Percentiles rank a stretch among this genome's conserved stretches.
Evolutionary conservation across 2,888 invertebrate genomes (phyloP).

Genomic region (Tachina lurida): DNA sequence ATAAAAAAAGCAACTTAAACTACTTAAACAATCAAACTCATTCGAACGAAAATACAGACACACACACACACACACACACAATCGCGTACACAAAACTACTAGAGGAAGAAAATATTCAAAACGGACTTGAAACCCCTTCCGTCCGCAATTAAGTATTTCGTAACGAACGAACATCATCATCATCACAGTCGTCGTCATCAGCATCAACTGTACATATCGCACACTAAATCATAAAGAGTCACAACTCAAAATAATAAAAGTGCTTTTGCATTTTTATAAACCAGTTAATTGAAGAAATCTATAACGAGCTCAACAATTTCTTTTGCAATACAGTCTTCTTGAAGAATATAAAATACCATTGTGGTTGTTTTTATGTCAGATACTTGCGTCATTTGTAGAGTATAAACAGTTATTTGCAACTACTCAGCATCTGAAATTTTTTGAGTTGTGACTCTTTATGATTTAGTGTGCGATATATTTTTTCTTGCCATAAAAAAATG

Average conservation of each 20-base stretch:
- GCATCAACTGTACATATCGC: constrained; percentile 28
- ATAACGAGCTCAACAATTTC: no score
- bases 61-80: background rate
- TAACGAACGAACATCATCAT: constrained; percentile 46
- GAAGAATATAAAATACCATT: no score
- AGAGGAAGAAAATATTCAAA: constrained; percentile 27
- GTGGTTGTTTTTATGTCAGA: no score
- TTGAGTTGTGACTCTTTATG: no score
- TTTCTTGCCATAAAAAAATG: constrained; percentile 10
- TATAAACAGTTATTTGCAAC: no score
- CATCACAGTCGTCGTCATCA: constrained; percentile 16
- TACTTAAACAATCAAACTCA: constrained; percentile 51
- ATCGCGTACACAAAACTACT: background rate
- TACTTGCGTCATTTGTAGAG: no score
- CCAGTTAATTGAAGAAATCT: no score
- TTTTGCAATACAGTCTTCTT: no score
- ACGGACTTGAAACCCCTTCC: constrained; percentile 25
- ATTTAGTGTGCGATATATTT: background rate
- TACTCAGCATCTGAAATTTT: no score
- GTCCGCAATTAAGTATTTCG: background rate
- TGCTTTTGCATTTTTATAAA: no score
- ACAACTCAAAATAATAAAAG: no score
- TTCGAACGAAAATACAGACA: background rate
- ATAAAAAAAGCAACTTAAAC: constrained; percentile 57
- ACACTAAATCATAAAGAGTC: no score